Evolutionary conservation across 2,888 invertebrate species (phyloP).

Genomic region (Ischnura elegans): DNA sequence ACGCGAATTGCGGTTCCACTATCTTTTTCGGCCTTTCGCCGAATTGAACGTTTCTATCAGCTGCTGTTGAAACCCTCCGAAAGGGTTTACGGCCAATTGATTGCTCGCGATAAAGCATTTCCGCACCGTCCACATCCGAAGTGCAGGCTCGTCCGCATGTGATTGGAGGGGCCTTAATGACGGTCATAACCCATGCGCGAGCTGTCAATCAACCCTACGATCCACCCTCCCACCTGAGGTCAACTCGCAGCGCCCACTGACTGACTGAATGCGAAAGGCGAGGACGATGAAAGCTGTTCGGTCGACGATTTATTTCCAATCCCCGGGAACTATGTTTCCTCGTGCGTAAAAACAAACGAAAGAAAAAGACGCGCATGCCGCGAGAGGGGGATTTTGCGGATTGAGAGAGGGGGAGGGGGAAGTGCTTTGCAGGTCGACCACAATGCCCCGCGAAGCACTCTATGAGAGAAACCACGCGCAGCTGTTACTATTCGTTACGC

Average conservation of each 20-base stretch:
- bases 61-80: background rate
- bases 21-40: background rate
- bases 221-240: conserved; percentile 4
- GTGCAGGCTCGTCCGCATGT: background rate
- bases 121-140: background rate
- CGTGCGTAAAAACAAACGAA: background rate
- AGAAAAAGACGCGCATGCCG: background rate
- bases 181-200: conserved; percentile 17
- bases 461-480: too few relatives aligned
- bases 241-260: background rate
- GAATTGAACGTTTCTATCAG: background rate
- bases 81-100: background rate
- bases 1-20: background rate
- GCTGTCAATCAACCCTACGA: background rate
- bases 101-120: conserved; percentile 16
- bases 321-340: background rate
- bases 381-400: background rate
- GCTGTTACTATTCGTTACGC: too few relatives aligned
- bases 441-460: too few relatives aligned
- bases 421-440: too few relatives aligned
- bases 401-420: background rate
- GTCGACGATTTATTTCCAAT: conserved; percentile 4
- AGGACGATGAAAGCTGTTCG: background rate
- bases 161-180: conserved; percentile 22
- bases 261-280: background rate